Evolutionary conservation across 1,140 invertebrate genomes (phyloP).

Genomic region (Maniola jurtina): DNA sequence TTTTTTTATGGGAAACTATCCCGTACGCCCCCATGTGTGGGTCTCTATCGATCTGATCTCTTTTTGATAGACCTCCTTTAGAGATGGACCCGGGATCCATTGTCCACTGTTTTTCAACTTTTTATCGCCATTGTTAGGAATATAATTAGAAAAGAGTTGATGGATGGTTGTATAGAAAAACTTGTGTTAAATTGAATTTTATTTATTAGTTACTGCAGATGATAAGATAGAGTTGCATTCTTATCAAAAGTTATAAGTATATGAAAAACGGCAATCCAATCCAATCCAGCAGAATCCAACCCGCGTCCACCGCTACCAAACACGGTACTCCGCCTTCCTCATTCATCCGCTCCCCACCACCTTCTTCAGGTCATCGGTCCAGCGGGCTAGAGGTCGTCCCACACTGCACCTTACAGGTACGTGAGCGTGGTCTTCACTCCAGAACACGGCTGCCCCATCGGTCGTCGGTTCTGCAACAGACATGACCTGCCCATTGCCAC

Average conservation of each 20-base stretch:
- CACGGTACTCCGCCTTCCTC: too few species aligned
- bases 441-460: too few species aligned
- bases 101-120: slow-evolving; percentile 63
- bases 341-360: too few species aligned
- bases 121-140: slow-evolving; percentile 29
- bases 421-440: too few species aligned
- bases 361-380: too few species aligned
- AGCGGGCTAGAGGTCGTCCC: too few species aligned
- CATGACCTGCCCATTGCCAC: too few species aligned
- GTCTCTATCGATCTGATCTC: slow-evolving; percentile 71
- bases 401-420: too few species aligned
- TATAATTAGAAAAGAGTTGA: slow-evolving; percentile 59
- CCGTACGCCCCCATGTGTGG: slow-evolving; percentile 65
- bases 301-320: too few species aligned
- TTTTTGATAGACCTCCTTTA: slow-evolving; percentile 72
- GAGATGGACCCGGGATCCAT: slow-evolving; percentile 60
- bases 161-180: slow-evolving; percentile 38
- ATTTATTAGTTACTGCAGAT: neutral
- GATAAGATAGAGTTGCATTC: neutral
- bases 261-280: too few species aligned
- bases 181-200: slow-evolving; percentile 2
- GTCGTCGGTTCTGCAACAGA: too few species aligned
- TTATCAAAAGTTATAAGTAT: neutral
- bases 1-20: slow-evolving; percentile 47
- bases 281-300: too few species aligned